Evolutionary conservation across 2,113 vertebrate species (phyloP), one percentile per base, ranked within the genome.

Genomic region (Arvicanthis niloticus): DNA sequence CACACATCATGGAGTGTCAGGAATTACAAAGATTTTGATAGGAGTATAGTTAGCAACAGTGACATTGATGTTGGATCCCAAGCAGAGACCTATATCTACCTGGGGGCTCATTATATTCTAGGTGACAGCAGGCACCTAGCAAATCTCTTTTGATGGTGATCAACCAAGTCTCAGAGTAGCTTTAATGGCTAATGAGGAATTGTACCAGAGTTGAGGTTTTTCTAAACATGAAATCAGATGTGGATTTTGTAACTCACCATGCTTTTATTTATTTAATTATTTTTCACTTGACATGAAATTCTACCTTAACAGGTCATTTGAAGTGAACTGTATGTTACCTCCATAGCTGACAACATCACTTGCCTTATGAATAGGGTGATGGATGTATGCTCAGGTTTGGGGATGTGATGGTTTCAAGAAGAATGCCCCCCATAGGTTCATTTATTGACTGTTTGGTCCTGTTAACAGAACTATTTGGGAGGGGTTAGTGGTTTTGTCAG

Each of bases 71-170:
- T 94, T 97, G 67, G 31, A 21, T 95, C 62, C n/a, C 96, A 92
- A 92, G 88, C 88, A 96, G 88, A 42, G 91, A 91, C 91, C 78
- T 85, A 12, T 86, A 21, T 92, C 21, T 91, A 82, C 88, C 92
- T 77, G 37, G 60, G 76, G 68, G 76, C 90, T 97, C 96, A 92
- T 97, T 97, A 96, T 92, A 72, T 51, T 85, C 94, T 87, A 92
- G 96, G 81, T 95, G 91, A 96, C 93, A 94, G n/a, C 58, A 53
- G 96, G 78, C 82, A 12, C 91, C 95, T 84, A 84, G 72, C 58
- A 93, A 95, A 95, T 95, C 95, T 94, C 81, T 97, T 92, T 80
- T 97, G 96, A 97, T 97, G 34, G 96, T 96, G 76, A 97, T 92
- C 77, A 92, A 86, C 89, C 81, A 94, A 58, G 72, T 70, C 51